A percentile compares a stretch with the other conserved stretches of the same genome.
These are phyloP conservation scores for Rhinoderma darwinii DNA, from an alignment of 2,113 vertebrate genomes.

Conservation along the genomic window DNA sequence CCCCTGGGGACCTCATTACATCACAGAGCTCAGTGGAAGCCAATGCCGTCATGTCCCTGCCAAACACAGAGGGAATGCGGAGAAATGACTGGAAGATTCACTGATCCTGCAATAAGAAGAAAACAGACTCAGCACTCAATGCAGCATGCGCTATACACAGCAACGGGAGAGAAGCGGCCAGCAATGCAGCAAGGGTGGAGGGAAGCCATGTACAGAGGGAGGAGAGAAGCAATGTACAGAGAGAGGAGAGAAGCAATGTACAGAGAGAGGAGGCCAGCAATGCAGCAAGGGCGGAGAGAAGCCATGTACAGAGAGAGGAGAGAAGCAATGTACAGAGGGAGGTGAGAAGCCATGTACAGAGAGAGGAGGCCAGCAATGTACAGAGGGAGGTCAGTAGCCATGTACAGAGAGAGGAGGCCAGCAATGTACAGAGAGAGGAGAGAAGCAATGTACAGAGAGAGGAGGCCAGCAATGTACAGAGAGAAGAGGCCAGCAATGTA, in stretches of 20 bases:
- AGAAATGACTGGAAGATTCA: background rate
- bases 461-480: background rate
- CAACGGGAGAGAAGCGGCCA: background rate
- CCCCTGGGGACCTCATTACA: background rate
- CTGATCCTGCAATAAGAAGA: background rate
- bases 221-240: background rate
- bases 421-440: background rate
- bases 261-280: background rate
- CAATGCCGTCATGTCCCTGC: background rate
- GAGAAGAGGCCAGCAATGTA: background rate
- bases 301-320: background rate
- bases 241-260: background rate
- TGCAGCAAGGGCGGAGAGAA: background rate
- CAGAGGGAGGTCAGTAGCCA: background rate
- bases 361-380: background rate
- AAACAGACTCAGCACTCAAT: conserved; percentile 4
- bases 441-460: background rate
- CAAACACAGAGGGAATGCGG: background rate
- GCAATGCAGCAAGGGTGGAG: background rate
- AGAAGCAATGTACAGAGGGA: background rate
- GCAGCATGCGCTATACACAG: background rate
- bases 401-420: background rate
- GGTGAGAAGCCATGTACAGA: background rate
- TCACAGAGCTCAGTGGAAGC: background rate
- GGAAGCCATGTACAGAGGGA: background rate